These are phyloP conservation scores for Podabrus alpinus DNA, from an alignment of 2,888 invertebrate species.

Conservation along the genomic window DNA sequence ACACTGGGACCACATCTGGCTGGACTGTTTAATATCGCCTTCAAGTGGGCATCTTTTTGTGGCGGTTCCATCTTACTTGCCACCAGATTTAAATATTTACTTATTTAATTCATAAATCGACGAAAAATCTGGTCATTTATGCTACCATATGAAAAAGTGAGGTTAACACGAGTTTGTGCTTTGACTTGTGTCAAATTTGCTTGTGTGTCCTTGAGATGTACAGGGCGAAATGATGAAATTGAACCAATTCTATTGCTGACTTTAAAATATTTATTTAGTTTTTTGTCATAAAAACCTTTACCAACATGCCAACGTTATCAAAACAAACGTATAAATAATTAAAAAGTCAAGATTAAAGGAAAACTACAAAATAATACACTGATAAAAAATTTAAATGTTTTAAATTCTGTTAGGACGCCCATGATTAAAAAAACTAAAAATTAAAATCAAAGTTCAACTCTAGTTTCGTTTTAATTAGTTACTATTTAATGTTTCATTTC, in stretches of 20 bases:
- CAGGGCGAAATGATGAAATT: background rate
- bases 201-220: background rate
- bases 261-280: background rate
- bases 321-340: background rate
- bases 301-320: too few species aligned
- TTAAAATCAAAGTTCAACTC: background rate
- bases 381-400: background rate
- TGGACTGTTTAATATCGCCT: conserved; percentile 53
- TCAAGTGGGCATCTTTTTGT: conserved; percentile 48
- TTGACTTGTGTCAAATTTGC: too few species aligned
- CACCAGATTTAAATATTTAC: background rate
- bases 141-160: background rate
- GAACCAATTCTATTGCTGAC: background rate
- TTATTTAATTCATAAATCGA: too few species aligned
- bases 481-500: background rate
- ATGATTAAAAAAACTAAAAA: background rate
- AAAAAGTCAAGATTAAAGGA: background rate
- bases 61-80: conserved; percentile 32
- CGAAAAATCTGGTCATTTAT: too few species aligned
- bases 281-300: background rate
- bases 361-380: too few species aligned
- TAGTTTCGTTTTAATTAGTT: background rate
- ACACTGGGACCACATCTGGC: conserved; percentile 52
- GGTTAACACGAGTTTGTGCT: background rate
- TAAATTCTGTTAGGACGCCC: background rate